Evolutionary conservation across 2,797 vertebrate genomes (phyloP).

Genomic region (Loriculus beryllinus): DNA sequence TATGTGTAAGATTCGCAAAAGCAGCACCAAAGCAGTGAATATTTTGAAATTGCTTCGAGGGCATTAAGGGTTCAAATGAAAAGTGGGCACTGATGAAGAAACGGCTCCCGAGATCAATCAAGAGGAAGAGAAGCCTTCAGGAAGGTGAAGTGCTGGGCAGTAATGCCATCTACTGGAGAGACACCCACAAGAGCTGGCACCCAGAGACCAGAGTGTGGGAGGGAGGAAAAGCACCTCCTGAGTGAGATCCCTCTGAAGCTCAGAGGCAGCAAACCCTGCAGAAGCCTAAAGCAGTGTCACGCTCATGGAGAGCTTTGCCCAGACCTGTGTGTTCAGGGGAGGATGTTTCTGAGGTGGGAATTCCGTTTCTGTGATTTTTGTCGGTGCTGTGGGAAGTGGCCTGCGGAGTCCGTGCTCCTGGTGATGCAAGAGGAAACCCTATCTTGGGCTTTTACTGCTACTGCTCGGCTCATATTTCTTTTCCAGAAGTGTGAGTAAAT

Average conservation of each 20-base stretch:
- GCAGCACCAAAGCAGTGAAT: neutral
- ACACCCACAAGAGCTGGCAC: neutral
- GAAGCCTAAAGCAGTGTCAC: neutral
- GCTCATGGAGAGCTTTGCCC: neutral
- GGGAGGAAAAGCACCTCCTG: neutral
- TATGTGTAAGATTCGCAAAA: neutral
- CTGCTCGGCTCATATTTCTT: neutral
- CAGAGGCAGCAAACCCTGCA: neutral
- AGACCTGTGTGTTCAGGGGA: neutral
- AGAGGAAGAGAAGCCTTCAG: neutral
- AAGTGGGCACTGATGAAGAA: neutral
- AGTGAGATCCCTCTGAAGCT: neutral
- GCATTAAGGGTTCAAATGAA: neutral
- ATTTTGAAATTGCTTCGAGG: neutral
- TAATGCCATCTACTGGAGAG: conserved; percentile 55
- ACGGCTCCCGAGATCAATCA: neutral
- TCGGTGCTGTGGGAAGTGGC: neutral
- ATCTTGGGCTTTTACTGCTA: neutral
- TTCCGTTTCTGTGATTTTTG: neutral
- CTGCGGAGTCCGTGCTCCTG: neutral
- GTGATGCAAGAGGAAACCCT: neutral
- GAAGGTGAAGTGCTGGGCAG: neutral
- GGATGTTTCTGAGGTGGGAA: neutral
- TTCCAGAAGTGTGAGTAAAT: neutral
- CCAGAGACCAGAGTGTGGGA: fast-evolving